Evolutionary conservation across 2,888 invertebrate species (phyloP), one percentile per base, ranked within the genome.

Genomic region (Epiperipatus broadwayi): DNA sequence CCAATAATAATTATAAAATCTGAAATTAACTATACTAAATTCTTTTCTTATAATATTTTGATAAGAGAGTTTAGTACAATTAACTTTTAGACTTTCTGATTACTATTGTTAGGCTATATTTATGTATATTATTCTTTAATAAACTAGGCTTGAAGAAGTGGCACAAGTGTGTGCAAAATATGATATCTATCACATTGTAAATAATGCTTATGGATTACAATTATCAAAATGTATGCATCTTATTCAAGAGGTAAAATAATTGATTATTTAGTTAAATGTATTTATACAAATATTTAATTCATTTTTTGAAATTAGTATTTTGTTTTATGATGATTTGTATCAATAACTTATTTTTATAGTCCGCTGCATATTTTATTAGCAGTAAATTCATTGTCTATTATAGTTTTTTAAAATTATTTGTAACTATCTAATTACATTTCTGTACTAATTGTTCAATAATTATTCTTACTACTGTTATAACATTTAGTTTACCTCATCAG

Each of bases 171-270:
- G 78, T 50, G 64, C 66, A 42, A 57, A 61, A 28, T 58, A 67
- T 49, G 59, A 68, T 41, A 63, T 80, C 46, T 75, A 75, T 14
- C 79, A 81, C 59, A 51, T 83, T 40, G 68, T 81, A 10, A 81
- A 81, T 58, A 81, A 81, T 60, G 80, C 81, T 0, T 81, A 83
- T 56, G 81, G 81, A 38, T 59, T 81, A 35, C 79, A 80, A 59
- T 70, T 71, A 46, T 66, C 68, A 18, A 67, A 68, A 46, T 68
- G 74, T 47, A 68, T 69, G 58, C 70, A 71, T 47, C 63, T 71
- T 16, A 66, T 79, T 45, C 71, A 76, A 56, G 69, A 70, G 53
- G 73, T 73, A 25, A n/a, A n/a, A n/a, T n/a, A n/a, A n/a, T n/a
- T n/a, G n/a, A n/a, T n/a, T n/a, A n/a, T n/a, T n/a, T n/a, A n/a